Percentiles rank a stretch among this genome's conserved stretches.
These are phyloP conservation scores for Distichodus sexfasciatus DNA, from an alignment of 2,797 vertebrate species.

Conservation along the genomic window DNA sequence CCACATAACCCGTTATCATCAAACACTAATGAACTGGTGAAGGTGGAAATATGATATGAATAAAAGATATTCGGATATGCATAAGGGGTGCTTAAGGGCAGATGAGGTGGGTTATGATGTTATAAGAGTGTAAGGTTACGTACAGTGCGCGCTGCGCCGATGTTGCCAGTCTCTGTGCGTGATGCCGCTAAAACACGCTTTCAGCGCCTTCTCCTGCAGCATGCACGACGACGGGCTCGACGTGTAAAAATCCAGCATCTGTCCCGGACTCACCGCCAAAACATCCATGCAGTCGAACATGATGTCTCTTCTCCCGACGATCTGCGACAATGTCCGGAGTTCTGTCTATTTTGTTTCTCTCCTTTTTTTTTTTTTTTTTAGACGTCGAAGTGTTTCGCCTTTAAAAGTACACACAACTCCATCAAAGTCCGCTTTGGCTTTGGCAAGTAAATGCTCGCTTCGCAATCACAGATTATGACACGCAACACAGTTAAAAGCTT, in stretches of 20 bases:
- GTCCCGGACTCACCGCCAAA: constrained; percentile 93
- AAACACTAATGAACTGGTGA: no score
- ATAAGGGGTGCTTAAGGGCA: no score
- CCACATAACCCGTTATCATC: no score
- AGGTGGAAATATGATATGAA: no score
- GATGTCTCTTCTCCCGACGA: constrained; percentile 61
- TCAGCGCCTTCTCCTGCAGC: constrained; percentile 98
- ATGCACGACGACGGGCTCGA: constrained; percentile 92
- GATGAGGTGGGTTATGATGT: no score
- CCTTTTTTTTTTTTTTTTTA: constrained; percentile 74
- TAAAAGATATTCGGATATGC: no score
- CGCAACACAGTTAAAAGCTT: constrained; percentile 79
- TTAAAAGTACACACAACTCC: constrained; percentile 89
- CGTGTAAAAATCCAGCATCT: constrained; percentile 99
- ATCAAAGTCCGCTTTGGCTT: constrained; percentile 83
- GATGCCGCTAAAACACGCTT: constrained; percentile 97
- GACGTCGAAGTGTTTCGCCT: constrained; percentile 79
- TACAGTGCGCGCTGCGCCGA: constrained; percentile 97
- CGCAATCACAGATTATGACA: constrained; percentile 90
- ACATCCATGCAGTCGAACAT: constrained; percentile 99
- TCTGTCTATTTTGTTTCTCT: not conserved
- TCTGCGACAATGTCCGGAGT: not conserved
- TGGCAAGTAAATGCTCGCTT: constrained; percentile 76
- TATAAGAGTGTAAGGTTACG: constrained; percentile 61
- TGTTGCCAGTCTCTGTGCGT: constrained; percentile 94